Evolutionary conservation across 2,113 vertebrate species (phyloP).

Genomic region (Hemiprocne comata): DNA sequence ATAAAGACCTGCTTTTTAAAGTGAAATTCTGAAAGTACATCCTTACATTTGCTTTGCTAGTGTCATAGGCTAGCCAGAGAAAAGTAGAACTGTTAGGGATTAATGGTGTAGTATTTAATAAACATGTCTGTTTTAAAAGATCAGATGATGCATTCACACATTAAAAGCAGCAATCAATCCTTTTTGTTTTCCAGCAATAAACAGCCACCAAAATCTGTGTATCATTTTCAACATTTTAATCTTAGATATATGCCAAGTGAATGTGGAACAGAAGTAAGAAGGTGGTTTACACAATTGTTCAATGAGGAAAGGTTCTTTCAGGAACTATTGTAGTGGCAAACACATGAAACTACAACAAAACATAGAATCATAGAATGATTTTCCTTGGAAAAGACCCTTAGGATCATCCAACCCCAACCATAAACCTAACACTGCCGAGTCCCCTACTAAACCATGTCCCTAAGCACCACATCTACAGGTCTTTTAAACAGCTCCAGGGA

Average conservation of each 20-base stretch:
- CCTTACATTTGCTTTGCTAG: background rate
- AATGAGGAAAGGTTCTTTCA: background rate
- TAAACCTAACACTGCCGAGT: too few relatives aligned
- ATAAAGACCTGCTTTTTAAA: background rate
- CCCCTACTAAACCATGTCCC: too few relatives aligned
- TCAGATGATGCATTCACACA: background rate
- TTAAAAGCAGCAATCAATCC: background rate
- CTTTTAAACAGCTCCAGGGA: too few relatives aligned
- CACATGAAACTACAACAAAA: background rate
- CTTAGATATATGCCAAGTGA: background rate
- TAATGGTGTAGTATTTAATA: background rate
- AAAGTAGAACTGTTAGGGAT: background rate
- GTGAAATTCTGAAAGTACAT: too few relatives aligned
- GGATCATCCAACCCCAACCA: too few relatives aligned
- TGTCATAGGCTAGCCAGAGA: background rate
- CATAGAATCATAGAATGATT: background rate
- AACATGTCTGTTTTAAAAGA: background rate
- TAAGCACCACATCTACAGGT: too few relatives aligned
- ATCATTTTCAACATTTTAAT: background rate
- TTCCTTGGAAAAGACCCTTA: background rate
- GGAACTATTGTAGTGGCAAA: background rate
- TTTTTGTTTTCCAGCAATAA: background rate
- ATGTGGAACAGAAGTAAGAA: background rate
- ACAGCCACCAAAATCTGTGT: background rate
- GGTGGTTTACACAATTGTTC: background rate